These are phyloP conservation scores for Papilio polyxenes DNA, from an alignment of 1,140 invertebrate species.

Conservation along the genomic window DNA sequence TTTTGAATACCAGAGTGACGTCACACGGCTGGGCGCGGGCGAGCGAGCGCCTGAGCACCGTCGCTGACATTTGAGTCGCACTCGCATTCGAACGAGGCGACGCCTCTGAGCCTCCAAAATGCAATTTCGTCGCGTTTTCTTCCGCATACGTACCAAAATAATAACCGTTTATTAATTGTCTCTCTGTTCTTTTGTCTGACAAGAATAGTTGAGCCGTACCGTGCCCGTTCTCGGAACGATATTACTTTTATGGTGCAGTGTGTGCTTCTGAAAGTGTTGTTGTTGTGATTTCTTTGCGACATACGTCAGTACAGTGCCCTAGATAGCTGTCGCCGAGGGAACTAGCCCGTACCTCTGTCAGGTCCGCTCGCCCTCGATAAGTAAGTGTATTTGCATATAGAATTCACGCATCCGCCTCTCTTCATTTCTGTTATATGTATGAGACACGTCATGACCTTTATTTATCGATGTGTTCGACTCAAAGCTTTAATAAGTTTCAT, in stretches of 20 bases:
- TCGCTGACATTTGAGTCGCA: constrained; percentile 68
- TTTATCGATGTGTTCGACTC: constrained; percentile 40
- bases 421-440: constrained; percentile 54
- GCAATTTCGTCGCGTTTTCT: constrained; percentile 66
- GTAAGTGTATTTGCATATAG: constrained; percentile 74
- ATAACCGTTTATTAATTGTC: constrained; percentile 57
- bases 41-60: constrained; percentile 68
- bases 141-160: constrained; percentile 62
- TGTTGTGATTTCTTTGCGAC: constrained; percentile 73
- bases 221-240: constrained; percentile 41
- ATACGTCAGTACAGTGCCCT: constrained; percentile 66
- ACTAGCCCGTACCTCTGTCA: constrained; percentile 60
- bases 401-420: constrained; percentile 61
- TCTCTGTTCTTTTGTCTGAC: constrained; percentile 70
- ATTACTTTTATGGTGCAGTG: constrained; percentile 59
- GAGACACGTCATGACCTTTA: constrained; percentile 75
- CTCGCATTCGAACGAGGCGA: constrained; percentile 69
- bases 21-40: constrained; percentile 74
- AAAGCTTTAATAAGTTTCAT: constrained; percentile 35
- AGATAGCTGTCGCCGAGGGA: constrained; percentile 65
- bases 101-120: constrained; percentile 70
- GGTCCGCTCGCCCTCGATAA: constrained; percentile 64
- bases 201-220: constrained; percentile 72
- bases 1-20: constrained; percentile 79
- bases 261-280: constrained; percentile 68